These are phyloP conservation scores for Aplodontia rufa DNA, from an alignment of 2,113 vertebrate genomes.

Conservation along the genomic window DNA sequence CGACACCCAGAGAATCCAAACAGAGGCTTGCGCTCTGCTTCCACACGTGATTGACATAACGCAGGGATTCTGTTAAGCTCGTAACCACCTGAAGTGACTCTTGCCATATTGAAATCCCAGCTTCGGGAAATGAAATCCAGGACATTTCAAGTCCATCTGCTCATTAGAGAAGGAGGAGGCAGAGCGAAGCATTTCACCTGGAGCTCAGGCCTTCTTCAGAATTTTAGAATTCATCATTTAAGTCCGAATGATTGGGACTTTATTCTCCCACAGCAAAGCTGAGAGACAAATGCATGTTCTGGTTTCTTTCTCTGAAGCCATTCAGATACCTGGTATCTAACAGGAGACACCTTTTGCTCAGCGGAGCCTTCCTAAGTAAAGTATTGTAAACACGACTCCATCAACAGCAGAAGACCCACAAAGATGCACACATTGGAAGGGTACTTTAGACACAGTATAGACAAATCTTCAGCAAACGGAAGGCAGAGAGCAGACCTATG, in stretches of 20 bases:
- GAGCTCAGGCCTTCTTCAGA: background rate
- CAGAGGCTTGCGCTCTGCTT: background rate
- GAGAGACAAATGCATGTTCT: background rate
- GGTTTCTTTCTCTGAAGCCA: background rate
- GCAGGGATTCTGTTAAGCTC: background rate
- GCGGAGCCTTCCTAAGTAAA: background rate
- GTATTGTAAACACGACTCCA: background rate
- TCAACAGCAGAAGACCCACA: background rate
- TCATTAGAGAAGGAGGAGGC: background rate
- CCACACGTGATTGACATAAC: background rate
- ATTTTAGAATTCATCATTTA: slow-evolving; percentile 15
- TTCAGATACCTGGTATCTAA: background rate
- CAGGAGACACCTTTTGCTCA: background rate
- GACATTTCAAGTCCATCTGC: background rate
- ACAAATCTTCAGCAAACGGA: background rate
- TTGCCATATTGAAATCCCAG: slow-evolving; percentile 44
- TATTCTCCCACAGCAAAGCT: background rate
- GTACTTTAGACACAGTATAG: background rate
- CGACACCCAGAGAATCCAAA: background rate
- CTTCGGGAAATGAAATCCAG: slow-evolving; percentile 31
- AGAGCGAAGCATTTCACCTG: background rate
- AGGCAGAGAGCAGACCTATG: slow-evolving; percentile 34
- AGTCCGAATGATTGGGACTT: background rate
- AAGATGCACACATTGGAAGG: background rate
- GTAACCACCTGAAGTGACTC: background rate